Percentiles rank a stretch among this genome's conserved stretches.
These are phyloP conservation scores for Sisor rabdophorus DNA, from an alignment of 2,113 vertebrate genomes.

Conservation along the genomic window DNA sequence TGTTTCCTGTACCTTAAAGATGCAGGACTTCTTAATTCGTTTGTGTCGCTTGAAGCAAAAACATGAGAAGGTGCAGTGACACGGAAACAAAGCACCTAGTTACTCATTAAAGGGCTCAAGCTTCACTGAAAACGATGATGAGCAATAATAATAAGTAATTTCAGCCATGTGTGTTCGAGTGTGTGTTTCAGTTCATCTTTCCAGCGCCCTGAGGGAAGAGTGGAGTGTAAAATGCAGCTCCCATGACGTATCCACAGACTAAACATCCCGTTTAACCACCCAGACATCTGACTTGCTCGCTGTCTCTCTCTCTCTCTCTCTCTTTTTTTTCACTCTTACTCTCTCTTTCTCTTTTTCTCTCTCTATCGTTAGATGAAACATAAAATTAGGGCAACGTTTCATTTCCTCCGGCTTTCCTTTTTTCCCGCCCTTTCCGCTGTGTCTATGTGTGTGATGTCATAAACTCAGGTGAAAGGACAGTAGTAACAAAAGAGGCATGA, in stretches of 20 bases:
- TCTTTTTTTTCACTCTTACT: neutral
- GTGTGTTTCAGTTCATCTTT: constrained; percentile 21
- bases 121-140: constrained; percentile 28
- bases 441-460: constrained; percentile 54
- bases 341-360: too few relatives aligned
- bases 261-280: constrained; percentile 66
- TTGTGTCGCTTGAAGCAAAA: neutral
- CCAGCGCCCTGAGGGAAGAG: constrained; percentile 7
- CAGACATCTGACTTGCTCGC: constrained; percentile 62
- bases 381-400: constrained; percentile 28
- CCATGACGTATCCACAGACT: constrained; percentile 69
- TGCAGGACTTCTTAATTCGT: neutral
- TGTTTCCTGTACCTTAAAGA: neutral
- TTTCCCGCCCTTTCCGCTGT: constrained; percentile 54
- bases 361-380: constrained; percentile 24
- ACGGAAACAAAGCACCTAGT: neutral
- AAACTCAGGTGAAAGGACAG: constrained; percentile 72
- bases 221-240: constrained; percentile 48
- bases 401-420: constrained; percentile 26
- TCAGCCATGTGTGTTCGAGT: constrained; percentile 26
- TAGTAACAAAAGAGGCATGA: constrained; percentile 67
- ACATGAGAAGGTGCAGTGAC: neutral
- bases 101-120: constrained; percentile 10
- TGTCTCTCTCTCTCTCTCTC: constrained; percentile 4
- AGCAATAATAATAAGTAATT: constrained; percentile 29